These are phyloP conservation scores for Cydia strobilella DNA, from an alignment of 1,140 invertebrate genomes.

Conservation along the genomic window DNA sequence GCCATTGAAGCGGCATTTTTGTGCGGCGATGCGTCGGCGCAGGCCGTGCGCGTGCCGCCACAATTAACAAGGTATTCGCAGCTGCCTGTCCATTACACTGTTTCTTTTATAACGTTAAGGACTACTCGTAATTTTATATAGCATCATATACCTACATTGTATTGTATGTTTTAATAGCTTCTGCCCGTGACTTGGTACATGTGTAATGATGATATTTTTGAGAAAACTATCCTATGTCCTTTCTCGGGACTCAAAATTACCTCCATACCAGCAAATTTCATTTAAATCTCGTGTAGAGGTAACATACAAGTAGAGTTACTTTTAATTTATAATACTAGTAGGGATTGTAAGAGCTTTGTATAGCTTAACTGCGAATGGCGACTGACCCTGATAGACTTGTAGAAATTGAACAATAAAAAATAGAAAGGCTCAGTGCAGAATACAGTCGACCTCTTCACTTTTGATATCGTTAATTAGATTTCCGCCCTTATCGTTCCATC, in stretches of 20 bases:
- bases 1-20: not conserved
- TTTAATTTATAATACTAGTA: not conserved
- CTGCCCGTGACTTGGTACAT: too few species aligned
- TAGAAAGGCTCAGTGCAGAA: conserved; percentile 15
- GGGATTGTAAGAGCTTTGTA: not conserved
- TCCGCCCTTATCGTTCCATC: not conserved
- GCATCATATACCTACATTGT: too few species aligned
- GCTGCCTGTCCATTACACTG: conserved; percentile 36
- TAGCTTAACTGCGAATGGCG: not conserved
- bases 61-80: conserved; percentile 45
- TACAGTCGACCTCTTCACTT: not conserved
- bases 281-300: too few species aligned
- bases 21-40: conserved; percentile 27
- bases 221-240: too few species aligned
- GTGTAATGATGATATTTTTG: too few species aligned
- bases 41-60: conserved; percentile 49
- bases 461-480: conserved; percentile 13
- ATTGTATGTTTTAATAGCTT: not conserved
- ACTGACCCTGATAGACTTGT: not conserved
- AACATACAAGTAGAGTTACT: too few species aligned
- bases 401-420: conserved; percentile 23
- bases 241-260: too few species aligned
- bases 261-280: too few species aligned
- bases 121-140: too few species aligned
- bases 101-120: not conserved